Percentiles rank a stretch among this genome's conserved stretches.
phyloP scores from a whole-genome alignment of 2,797 vertebrate genomes.

The Gobionotothen gibberifrons region DNA sequence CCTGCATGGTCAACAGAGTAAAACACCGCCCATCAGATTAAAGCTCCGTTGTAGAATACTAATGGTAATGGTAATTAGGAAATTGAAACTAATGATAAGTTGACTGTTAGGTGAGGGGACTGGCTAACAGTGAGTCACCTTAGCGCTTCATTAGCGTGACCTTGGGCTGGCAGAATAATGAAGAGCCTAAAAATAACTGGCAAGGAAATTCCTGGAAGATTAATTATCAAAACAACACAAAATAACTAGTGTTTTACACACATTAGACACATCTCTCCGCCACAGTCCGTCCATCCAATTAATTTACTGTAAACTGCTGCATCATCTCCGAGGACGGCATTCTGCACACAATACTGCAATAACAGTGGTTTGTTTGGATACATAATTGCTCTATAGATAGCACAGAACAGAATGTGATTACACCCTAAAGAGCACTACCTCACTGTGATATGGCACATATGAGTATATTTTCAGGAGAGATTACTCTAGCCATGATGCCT shows the following conservation, averaged over 20 bases:
- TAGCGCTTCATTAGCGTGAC: slow-evolving; percentile 63
- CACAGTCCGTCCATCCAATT: slow-evolving; percentile 58
- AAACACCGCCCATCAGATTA: slow-evolving; percentile 58
- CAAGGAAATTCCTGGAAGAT: slow-evolving; percentile 60
- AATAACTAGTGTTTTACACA: slow-evolving; percentile 54
- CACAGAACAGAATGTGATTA: slow-evolving; percentile 61
- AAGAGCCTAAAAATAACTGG: slow-evolving; percentile 55
- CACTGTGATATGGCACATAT: slow-evolving; percentile 31
- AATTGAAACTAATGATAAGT: slow-evolving; percentile 51
- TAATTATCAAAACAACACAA: slow-evolving; percentile 62
- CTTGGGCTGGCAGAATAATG: slow-evolving; percentile 65
- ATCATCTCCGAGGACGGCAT: slow-evolving; percentile 54
- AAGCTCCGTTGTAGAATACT: slow-evolving; percentile 50
- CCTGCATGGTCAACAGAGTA: slow-evolving; percentile 35
- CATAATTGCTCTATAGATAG: slow-evolving; percentile 63
- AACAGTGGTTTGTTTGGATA: slow-evolving; percentile 56
- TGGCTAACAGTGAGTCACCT: slow-evolving; percentile 65
- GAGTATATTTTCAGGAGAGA: slow-evolving; percentile 53
- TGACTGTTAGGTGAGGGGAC: slow-evolving; percentile 70
- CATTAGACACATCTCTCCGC: slow-evolving; percentile 33
- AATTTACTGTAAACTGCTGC: slow-evolving; percentile 58
- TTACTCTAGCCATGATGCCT: slow-evolving; percentile 55
- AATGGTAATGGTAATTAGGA: slow-evolving; percentile 62
- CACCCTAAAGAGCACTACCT: slow-evolving; percentile 53
- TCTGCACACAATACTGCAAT: slow-evolving; percentile 56